These are phyloP conservation scores for Notothenia rossii DNA, from an alignment of 2,113 vertebrate species.

Conservation along the genomic window DNA sequence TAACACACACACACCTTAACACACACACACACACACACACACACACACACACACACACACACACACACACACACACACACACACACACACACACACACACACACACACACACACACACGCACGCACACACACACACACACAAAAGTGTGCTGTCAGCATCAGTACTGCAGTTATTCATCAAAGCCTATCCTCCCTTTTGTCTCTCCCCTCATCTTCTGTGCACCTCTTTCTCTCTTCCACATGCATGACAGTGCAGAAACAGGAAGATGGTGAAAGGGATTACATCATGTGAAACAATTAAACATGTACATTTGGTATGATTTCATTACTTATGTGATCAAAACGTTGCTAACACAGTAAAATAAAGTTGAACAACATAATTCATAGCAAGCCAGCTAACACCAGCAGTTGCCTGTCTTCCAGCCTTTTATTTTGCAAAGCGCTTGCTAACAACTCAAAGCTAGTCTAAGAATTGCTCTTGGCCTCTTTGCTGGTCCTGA, in stretches of 20 bases:
- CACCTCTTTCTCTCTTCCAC: not conserved
- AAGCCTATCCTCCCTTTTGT: constrained; percentile 37
- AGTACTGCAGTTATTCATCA: constrained; percentile 78
- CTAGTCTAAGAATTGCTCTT: no score
- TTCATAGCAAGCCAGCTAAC: no score
- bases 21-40: constrained; percentile 16
- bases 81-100: constrained; percentile 22
- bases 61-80: constrained; percentile 22
- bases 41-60: constrained; percentile 19
- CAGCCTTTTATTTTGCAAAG: no score
- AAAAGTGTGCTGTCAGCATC: constrained; percentile 70
- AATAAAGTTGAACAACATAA: no score
- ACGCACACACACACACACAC: constrained; percentile 30
- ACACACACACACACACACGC: constrained; percentile 8
- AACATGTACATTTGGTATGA: no score
- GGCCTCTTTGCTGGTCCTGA: no score
- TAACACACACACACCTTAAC: no score
- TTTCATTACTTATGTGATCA: no score
- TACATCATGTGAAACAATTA: not conserved
- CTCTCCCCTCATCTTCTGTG: constrained; percentile 5
- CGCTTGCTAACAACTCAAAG: no score
- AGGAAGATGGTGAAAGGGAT: not conserved
- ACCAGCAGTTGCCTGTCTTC: no score
- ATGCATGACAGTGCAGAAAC: not conserved
- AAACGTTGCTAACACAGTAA: no score